Percentiles rank a stretch among this genome's conserved stretches.
These are phyloP conservation scores for Pogonomyrmex barbatus DNA, from an alignment of 1,140 invertebrate genomes.

Conservation along the genomic window DNA sequence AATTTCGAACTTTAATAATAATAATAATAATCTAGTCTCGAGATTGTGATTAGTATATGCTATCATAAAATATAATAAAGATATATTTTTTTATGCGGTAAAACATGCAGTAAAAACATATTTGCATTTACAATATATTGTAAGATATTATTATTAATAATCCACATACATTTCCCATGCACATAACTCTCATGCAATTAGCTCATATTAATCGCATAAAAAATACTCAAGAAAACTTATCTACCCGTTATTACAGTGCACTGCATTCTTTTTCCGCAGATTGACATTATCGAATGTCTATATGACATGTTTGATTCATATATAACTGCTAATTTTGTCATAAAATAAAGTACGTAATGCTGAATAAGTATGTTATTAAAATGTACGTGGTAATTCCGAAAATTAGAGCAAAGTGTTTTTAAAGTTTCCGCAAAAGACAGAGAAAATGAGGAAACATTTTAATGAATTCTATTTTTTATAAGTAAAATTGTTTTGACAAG, in stretches of 20 bases:
- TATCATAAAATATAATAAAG: background rate
- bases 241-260: background rate
- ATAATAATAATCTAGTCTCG: background rate
- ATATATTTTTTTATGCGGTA: background rate
- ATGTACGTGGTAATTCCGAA: background rate
- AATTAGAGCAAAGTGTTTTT: background rate
- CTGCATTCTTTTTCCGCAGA: background rate
- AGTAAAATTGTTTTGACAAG: background rate
- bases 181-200: background rate
- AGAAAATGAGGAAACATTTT: background rate
- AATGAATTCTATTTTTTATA: background rate
- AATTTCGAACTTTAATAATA: background rate
- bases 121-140: background rate
- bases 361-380: background rate
- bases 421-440: background rate
- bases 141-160: constrained; percentile 10
- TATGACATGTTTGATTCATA: background rate
- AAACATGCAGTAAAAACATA: background rate
- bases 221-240: background rate
- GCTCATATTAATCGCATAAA: background rate
- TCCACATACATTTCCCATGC: background rate
- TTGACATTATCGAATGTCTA: background rate
- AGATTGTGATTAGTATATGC: background rate
- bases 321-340: background rate
- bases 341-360: background rate